Conservation (phyloP, 2,888 invertebrate species). For the Oligia strigilis region DNA sequence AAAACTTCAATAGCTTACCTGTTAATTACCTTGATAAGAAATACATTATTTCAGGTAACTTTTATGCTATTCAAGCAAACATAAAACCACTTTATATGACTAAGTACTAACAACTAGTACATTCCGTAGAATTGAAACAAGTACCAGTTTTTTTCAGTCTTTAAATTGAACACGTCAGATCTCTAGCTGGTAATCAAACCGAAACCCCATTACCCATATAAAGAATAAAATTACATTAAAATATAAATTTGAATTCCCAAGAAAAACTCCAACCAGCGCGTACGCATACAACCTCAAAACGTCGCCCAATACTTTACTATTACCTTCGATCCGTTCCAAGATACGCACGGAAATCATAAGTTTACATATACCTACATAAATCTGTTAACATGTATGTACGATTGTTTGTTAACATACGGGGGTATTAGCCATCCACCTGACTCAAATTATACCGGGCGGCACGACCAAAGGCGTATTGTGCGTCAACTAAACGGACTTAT, state of each 20-base stretch:
- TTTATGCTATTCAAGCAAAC: neutral
- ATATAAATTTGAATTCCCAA: neutral
- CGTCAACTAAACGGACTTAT: slow-evolving; percentile 63
- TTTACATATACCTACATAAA: slow-evolving; percentile 24
- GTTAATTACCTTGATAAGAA: neutral
- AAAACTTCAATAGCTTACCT: neutral
- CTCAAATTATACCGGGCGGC: slow-evolving; percentile 62
- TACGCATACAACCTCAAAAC: slow-evolving; percentile 11
- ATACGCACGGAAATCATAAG: slow-evolving; percentile 60
- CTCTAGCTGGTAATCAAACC: neutral
- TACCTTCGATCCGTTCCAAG: slow-evolving; percentile 31
- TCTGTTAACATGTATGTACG: slow-evolving; percentile 49
- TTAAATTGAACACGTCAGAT: neutral
- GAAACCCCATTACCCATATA: neutral
- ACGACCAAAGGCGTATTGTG: slow-evolving; percentile 64
- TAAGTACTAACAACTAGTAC: neutral
- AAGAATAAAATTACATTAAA: neutral
- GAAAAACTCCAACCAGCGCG: slow-evolving; percentile 7
- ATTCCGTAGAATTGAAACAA: slow-evolving; percentile 2
- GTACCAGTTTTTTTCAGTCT: neutral
- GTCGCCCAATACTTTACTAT: slow-evolving; percentile 28
- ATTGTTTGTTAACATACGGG: slow-evolving; percentile 56
- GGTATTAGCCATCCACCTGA: slow-evolving; percentile 60
- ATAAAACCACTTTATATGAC: neutral
- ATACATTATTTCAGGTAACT: neutral